Evolutionary conservation across 1,140 invertebrate species (phyloP).

Genomic region (Bombus waltoni): DNA sequence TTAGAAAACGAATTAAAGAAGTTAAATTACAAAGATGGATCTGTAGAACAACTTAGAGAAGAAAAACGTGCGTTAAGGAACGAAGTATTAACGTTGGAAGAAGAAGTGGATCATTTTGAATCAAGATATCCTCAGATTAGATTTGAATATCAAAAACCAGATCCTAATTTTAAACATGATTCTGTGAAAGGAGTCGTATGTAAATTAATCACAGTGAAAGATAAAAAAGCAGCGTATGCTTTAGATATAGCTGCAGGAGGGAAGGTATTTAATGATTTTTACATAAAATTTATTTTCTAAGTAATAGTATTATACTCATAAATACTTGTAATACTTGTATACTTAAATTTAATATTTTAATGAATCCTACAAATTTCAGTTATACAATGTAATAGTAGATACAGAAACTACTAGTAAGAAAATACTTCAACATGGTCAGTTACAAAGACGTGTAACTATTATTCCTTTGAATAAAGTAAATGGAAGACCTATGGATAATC

Average conservation of each 20-base stretch:
- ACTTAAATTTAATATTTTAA: not conserved
- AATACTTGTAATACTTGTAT: not conserved
- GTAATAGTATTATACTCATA: not conserved
- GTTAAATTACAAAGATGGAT: slow-evolving; percentile 88
- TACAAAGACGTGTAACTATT: slow-evolving; percentile 91
- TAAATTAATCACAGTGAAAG: slow-evolving; percentile 88
- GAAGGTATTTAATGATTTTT: slow-evolving; percentile 84
- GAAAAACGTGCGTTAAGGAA: slow-evolving; percentile 82
- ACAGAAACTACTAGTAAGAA: slow-evolving; percentile 92
- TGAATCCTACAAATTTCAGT: slow-evolving; percentile 82
- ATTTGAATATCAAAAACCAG: slow-evolving; percentile 90
- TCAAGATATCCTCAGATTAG: slow-evolving; percentile 87
- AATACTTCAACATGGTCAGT: slow-evolving; percentile 91
- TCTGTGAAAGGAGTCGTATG: slow-evolving; percentile 92
- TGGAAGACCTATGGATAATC: slow-evolving; percentile 84
- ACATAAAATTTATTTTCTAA: slow-evolving; percentile 9
- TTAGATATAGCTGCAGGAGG: slow-evolving; percentile 94
- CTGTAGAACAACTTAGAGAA: slow-evolving; percentile 84
- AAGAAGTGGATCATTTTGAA: slow-evolving; percentile 85
- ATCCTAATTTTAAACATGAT: slow-evolving; percentile 89
- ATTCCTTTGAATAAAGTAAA: slow-evolving; percentile 97
- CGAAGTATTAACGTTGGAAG: slow-evolving; percentile 83
- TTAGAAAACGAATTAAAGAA: slow-evolving; percentile 84
- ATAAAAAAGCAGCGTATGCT: slow-evolving; percentile 89
- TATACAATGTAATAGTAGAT: slow-evolving; percentile 96